Evolutionary conservation across 2,113 vertebrate species (phyloP), one percentile per base, ranked within the genome.

Genomic region (Pontoporia blainvillei): DNA sequence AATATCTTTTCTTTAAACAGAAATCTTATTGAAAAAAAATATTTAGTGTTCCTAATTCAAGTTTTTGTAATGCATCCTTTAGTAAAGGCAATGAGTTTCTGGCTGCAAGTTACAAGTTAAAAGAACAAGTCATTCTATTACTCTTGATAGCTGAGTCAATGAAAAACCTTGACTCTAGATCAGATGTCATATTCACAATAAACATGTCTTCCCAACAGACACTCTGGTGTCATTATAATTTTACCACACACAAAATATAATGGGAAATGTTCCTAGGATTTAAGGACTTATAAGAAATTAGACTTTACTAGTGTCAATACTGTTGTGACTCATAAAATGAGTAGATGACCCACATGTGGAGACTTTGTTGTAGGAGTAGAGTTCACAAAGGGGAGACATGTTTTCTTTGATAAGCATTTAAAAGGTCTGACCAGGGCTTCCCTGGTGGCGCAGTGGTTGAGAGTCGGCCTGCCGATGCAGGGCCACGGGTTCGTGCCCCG

Each of bases 241-340:
- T 95, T 95, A 85, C 49, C 86, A 83, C 72, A 76, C 12, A 94
- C 82, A 98, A 96, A 97, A 97, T 97, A 95, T 90, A 78, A n/a
- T 93, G 27, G 89, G 79, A 95, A 96, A 57, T 75, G 54, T 85
- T 91, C 72, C 61, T 46, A 21, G 64, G 97, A 88, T 39, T 88
- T 92, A 39, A 31, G 67, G 97, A 90, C 41, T 88, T 91, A n/a
- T 18, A 92, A 86, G 61, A 96, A 97, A 98, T 97, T 97, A 97
- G 89, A 8, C 67, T 14, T 96, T 6, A 97, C 92, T 97, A 95
- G 25, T 88, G 15, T 54, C 92, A 59, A 89, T 67, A 86, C 54
- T 97, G 94, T 87, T 96, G 18, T 78, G 94, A 94, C 62, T 96
- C 86, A 85, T 93, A 90, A 64, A 97, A 81, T 61, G 64, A 62